Conservation (phyloP, 2,888 invertebrate species). For the Cyclophora albipunctata region DNA sequence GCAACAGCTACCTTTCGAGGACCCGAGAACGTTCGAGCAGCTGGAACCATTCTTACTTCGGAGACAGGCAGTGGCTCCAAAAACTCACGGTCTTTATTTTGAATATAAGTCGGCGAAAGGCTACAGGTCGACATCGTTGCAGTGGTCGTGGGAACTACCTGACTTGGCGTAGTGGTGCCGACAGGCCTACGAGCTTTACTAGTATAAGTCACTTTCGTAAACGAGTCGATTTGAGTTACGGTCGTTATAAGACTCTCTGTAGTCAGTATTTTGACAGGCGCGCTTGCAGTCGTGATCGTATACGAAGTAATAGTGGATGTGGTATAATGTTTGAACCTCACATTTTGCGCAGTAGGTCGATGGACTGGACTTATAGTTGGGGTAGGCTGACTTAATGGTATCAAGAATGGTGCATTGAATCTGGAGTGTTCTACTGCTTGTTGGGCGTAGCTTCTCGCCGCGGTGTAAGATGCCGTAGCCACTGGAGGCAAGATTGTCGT, state of each 20-base stretch:
- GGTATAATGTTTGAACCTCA: neutral
- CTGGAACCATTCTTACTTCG: neutral
- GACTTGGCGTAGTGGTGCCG: neutral
- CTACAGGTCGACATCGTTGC: neutral
- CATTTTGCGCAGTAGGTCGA: neutral
- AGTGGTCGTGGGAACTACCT: neutral
- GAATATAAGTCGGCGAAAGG: neutral
- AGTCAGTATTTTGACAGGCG: neutral
- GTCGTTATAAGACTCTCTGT: neutral
- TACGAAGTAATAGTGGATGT: neutral
- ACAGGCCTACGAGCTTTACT: neutral
- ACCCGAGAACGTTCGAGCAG: neutral
- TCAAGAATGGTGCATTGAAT: too few species aligned
- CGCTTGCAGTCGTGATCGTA: neutral
- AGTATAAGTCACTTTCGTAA: neutral
- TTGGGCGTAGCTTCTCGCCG: neutral
- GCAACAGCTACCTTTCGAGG: neutral
- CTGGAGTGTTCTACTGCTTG: too few species aligned
- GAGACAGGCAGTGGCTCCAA: neutral
- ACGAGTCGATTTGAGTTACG: neutral
- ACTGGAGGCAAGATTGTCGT: neutral
- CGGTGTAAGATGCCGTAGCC: neutral
- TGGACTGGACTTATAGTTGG: neutral
- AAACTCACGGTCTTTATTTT: neutral
- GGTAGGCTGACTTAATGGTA: too few species aligned